Percentiles rank a stretch among this genome's conserved stretches.
Conservation (phyloP, 1,140 invertebrate genomes). For the Sycophaga agraensis region DNA sequence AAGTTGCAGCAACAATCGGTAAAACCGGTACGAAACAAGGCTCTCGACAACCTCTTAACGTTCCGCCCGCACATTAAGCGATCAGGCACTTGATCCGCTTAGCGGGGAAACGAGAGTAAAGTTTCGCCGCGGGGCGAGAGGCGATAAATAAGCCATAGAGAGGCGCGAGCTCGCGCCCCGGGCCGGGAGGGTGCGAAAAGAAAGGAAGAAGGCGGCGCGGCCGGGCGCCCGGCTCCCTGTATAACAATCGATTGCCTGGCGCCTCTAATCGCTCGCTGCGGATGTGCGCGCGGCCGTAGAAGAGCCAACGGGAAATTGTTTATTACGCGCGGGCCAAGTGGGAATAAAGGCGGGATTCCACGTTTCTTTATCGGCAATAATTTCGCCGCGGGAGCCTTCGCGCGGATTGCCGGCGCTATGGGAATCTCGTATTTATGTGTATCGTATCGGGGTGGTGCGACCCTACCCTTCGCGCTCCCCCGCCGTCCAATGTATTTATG, state of each 20-base stretch:
- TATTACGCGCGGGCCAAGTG: neutral
- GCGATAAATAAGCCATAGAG: constrained; percentile 9
- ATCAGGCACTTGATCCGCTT: constrained; percentile 15
- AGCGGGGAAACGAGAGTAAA: neutral
- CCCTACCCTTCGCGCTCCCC: too few relatives aligned
- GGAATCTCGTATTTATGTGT: neutral
- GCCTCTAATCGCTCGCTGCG: neutral
- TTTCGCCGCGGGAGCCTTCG: neutral
- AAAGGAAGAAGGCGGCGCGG: neutral
- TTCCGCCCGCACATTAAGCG: neutral
- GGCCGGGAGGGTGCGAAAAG: neutral
- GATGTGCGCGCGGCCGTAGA: constrained; percentile 4
- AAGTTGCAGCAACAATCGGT: neutral
- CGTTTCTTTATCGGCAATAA: neutral
- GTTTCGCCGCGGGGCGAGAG: neutral
- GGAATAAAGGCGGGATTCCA: neutral
- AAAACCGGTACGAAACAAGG: neutral
- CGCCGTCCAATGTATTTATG: too few relatives aligned
- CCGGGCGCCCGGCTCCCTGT: neutral
- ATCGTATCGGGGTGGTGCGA: neutral
- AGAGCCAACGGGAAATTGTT: neutral
- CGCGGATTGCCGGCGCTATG: neutral
- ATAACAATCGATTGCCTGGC: constrained; percentile 13
- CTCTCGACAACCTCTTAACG: neutral
- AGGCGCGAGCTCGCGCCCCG: too few relatives aligned